Conservation (phyloP, 1,140 invertebrate genomes). For the Olivierus martensii region DNA sequence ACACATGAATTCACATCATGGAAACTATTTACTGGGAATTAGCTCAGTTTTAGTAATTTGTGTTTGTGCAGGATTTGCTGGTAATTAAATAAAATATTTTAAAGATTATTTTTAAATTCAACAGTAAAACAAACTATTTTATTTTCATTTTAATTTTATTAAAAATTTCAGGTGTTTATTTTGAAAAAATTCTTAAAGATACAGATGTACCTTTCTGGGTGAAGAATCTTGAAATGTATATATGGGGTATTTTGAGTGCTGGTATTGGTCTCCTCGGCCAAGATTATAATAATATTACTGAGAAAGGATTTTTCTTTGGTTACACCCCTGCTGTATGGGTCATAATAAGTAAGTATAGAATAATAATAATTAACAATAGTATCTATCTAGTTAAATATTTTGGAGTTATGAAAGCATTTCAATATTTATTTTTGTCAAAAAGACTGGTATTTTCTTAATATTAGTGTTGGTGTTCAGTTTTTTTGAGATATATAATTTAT, state of each 20-base stretch:
- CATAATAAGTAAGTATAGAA: not conserved
- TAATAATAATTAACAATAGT: no score
- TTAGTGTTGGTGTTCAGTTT: no score
- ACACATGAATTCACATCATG: not conserved
- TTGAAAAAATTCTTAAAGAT: constrained; percentile 3
- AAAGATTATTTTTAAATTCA: not conserved
- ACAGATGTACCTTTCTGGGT: not conserved
- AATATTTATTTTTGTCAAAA: no score
- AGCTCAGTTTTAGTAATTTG: not conserved
- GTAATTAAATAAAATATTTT: not conserved
- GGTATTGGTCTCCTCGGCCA: not conserved
- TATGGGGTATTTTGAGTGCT: not conserved
- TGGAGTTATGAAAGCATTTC: no score
- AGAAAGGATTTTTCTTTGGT: constrained; percentile 2
- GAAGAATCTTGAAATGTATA: not conserved
- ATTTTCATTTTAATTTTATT: not conserved
- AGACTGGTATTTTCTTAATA: no score
- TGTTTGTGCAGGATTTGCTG: not conserved
- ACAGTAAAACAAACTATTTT: not conserved
- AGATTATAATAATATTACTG: not conserved
- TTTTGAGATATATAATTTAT: no score
- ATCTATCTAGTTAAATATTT: no score
- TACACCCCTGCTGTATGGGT: not conserved
- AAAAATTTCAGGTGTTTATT: constrained; percentile 1
- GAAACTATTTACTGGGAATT: not conserved